Base-by-base conservation (phyloP, 2,797 vertebrate genomes). In the Toxotes lorentzi region DNA sequence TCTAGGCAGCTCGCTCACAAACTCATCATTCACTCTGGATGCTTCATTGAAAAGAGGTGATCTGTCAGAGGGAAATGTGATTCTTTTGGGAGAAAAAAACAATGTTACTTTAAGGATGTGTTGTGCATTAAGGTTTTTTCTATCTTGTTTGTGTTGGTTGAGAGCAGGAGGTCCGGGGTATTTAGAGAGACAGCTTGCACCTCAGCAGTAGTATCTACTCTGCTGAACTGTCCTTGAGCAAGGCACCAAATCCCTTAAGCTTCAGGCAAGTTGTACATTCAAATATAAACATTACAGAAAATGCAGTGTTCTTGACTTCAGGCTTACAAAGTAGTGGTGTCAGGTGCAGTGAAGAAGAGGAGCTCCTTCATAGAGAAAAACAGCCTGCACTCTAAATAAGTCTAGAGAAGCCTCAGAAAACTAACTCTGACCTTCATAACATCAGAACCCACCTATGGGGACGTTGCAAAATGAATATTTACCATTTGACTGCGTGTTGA, bases 1-100 rank as follows among this genome's bases (percentile, higher is more conserved):
- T 82, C 73, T 48, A 10, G 24, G 38, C 60, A 2, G 57, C 84
- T 86, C 73, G 38, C 78, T 81, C 82, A 58, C 79, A 73, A 79
- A 79, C 48, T 64, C 73, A 85, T 73, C 63, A 3, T 84, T 79
- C 47, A 77, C 63, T 58, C 59, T 30, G 53, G 64, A 61, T 81
- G 79, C 84, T 80, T 69, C 70, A 30, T 47, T 40, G 34, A 79
- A 64, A 79, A 66, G 27, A 41, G 65, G 19, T 16, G 16, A 86
- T 66, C 77, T 73, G 56, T 67, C 23, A 3, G 43, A 35, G 34
- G 27, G 34, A 64, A 51, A 76, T 40, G 30, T 32, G 57, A 41
- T 43, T 70, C 27, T 79, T 74, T 47, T 41, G 17, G 45, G 47
- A 38, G 27, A 30, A 12, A 43, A 43, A 76, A 73, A 76, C 38